Evolutionary conservation across 1,140 invertebrate genomes (phyloP), one percentile per base, ranked within the genome.

Genomic region (Pogonus chalceus): DNA sequence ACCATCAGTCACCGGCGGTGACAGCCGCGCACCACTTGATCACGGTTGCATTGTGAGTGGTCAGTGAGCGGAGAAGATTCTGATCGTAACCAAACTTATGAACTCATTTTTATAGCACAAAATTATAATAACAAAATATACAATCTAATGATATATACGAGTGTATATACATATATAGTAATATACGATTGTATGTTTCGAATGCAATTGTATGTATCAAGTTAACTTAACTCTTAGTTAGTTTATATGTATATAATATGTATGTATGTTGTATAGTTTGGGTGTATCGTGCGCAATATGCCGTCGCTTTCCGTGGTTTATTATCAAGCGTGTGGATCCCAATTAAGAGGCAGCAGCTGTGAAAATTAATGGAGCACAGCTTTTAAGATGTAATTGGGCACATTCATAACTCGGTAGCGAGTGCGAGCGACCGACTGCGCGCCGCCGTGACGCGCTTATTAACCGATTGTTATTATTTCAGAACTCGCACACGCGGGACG

Each of bases 351-450:
- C 75, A 76, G 75, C 77, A 79, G 76, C 77, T 79, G 77, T 77
- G 76, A 77, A 77, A 78, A 79, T 78, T 79, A 79, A 78, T 78
- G 76, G 76, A 73, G 75, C 76, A 77, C 74, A 73, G 75, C 76
- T 78, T 78, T 78, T 78, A 77, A 78, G 76, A 78, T 78, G 76
- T 79, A 79, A 79, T 79, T 79, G 76, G 76, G 73, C 68, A 76
- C 76, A 77, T 78, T 78, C 76, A 78, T 78, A 79, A 79, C 72
- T 73, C 54, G 56, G 58, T 43, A 43, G 37, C 37, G 37, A 43
- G 18, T 43, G 18, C 37, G 9, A 43, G 60, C 53, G 58, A 56
- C 55, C 52, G 53, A 53, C 55, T 53, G 57, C 35, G 60, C 31
- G 16, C 54, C 56, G 48, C 53, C 53, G 53, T 21, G 20, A 46